These are phyloP conservation scores for Prionailurus bengalensis DNA, from an alignment of 2,113 vertebrate species.

Conservation along the genomic window DNA sequence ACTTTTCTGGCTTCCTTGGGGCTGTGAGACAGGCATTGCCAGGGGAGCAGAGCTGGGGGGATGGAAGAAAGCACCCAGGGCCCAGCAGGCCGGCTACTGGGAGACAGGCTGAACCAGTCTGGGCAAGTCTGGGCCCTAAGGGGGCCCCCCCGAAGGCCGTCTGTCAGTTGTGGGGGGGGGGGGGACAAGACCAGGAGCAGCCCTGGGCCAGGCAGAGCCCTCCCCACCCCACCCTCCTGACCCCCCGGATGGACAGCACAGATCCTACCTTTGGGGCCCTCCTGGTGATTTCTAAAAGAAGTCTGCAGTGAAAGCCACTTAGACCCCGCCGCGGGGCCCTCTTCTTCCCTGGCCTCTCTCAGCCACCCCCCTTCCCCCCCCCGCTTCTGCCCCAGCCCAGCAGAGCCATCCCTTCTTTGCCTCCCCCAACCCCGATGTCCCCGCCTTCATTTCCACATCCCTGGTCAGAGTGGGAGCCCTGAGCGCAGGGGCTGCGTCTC, in stretches of 20 bases:
- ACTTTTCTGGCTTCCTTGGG: conserved; percentile 45
- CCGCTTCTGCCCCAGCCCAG: background rate
- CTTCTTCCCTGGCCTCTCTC: background rate
- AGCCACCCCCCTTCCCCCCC: background rate
- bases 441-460: background rate
- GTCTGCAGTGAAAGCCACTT: background rate
- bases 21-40: background rate
- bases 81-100: background rate
- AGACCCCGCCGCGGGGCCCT: background rate
- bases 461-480: background rate
- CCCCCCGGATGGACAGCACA: background rate
- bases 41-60: background rate
- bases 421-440: background rate
- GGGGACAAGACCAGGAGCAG: background rate
- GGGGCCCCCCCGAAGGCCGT: background rate
- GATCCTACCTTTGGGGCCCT: background rate
- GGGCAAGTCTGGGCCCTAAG: background rate
- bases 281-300: background rate
- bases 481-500: background rate
- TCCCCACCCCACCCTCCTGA: background rate
- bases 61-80: background rate
- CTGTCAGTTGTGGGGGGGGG: background rate
- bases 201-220: background rate
- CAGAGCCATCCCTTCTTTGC: background rate
- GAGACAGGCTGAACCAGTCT: background rate